These are phyloP conservation scores for Philaethria dido DNA, from an alignment of 2,888 invertebrate species.

Conservation along the genomic window DNA sequence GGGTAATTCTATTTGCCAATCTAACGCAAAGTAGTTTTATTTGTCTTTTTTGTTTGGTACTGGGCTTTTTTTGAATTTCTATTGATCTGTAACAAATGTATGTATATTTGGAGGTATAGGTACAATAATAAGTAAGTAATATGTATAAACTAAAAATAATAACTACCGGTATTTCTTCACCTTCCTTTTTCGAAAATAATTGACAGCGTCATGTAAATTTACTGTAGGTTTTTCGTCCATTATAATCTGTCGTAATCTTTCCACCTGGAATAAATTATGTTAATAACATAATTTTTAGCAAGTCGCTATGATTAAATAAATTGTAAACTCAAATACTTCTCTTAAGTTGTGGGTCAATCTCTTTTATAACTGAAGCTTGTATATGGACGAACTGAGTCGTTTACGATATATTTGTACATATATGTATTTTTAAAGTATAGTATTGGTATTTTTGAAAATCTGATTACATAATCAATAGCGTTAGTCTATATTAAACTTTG, in stretches of 20 bases:
- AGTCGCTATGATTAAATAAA: too few relatives aligned
- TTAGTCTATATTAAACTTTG: not conserved
- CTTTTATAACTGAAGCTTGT: too few relatives aligned
- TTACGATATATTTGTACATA: too few relatives aligned
- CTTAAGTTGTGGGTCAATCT: too few relatives aligned
- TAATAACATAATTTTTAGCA: too few relatives aligned
- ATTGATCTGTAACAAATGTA: constrained; percentile 20
- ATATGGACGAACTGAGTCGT: too few relatives aligned
- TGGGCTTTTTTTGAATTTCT: not conserved
- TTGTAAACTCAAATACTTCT: too few relatives aligned
- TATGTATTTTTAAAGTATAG: too few relatives aligned
- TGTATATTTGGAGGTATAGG: not conserved
- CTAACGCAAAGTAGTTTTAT: constrained; percentile 52
- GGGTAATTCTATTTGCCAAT: constrained; percentile 61
- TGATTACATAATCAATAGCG: not conserved
- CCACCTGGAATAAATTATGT: constrained; percentile 54
- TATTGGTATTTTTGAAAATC: not conserved
- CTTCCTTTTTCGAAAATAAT: constrained; percentile 58
- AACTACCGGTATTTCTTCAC: constrained; percentile 39
- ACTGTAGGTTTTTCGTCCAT: constrained; percentile 64
- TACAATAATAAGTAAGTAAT: too few relatives aligned
- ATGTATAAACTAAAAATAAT: too few relatives aligned
- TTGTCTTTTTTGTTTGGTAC: constrained; percentile 44
- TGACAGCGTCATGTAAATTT: constrained; percentile 64
- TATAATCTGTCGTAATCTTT: constrained; percentile 62